Base-by-base conservation (phyloP, 2,888 invertebrate genomes). In the Ferrisia virgata region DNA sequence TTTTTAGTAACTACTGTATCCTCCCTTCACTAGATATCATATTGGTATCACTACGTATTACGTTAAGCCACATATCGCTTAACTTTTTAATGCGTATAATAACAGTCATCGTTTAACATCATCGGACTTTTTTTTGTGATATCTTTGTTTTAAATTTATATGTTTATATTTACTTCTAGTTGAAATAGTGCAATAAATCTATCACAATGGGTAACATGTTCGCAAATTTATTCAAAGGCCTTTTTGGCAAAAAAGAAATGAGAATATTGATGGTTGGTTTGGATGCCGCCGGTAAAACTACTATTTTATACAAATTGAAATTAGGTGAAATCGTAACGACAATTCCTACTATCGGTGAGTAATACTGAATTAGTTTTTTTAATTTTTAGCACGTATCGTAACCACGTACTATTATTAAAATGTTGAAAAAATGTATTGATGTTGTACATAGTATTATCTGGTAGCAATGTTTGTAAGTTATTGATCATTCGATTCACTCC, bases 191-290 rank as follows among this genome's bases (percentile, higher is more conserved):
- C 15, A 33, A 36, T 47, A 80, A 79, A 53, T 53, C 31, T 33
- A 0, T 83, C 83, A 93, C 90, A 91, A 99, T 99, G 99, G 98
- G 99, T 91, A 97, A 96, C 92, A 93, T 96, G 91, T 97, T 99
- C 91, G 94, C 96, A 89, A 96, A 94, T 91, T 92, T 99, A 90
- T 99, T 99, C 92, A 97, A 97, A 93, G 96, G 98, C 92, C 95
- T 99, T 88, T 99, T 99, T 91, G 99, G 99, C 92, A 99, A 99
- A 92, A 99, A 98, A 90, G 98, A 99, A 92, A 99, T 99, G 99
- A 95, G 99, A 92, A 98, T 99, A 93, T 92, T 99, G 91, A 99
- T 99, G 98, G 96, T 99, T 87, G 99, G 99, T 43, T 91, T 99
- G 82, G 99, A 99, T 90, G 98, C 98, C 87, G 99, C 99, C 87